phyloP scores from a whole-genome alignment of 2,113 vertebrate species.

The Mesembrinibis cayennensis region DNA sequence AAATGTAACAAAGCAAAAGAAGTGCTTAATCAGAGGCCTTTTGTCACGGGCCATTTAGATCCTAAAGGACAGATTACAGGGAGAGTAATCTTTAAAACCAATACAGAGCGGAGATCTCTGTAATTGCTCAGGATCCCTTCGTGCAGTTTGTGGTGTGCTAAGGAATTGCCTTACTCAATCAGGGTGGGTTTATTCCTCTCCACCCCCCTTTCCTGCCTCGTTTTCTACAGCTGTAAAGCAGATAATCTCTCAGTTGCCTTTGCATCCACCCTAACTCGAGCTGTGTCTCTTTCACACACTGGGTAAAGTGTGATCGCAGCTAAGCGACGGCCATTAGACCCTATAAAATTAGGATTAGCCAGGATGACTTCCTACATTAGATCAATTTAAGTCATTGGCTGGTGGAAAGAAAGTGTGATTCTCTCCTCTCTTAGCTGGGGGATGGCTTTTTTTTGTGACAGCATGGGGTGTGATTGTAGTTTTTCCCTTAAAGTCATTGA shows the following conservation, averaged over 20 bases:
- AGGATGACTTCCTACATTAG: constrained; percentile 35
- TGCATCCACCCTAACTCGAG: background rate
- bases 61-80: constrained; percentile 28
- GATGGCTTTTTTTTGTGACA: background rate
- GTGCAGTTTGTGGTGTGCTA: background rate
- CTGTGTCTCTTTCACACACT: constrained; percentile 16
- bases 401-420: constrained; percentile 3
- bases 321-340: constrained; percentile 46
- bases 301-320: constrained; percentile 53
- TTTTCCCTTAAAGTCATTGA: constrained; percentile 16
- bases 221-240: constrained; percentile 8
- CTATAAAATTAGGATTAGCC: constrained; percentile 58
- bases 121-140: background rate
- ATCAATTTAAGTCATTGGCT: constrained; percentile 55
- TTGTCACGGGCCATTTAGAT: constrained; percentile 43
- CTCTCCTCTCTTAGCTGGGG: constrained; percentile 8
- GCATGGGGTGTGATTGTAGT: background rate
- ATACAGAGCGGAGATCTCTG: background rate
- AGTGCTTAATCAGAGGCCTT: constrained; percentile 19
- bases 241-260: constrained; percentile 23
- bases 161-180: background rate
- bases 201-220: background rate
- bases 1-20: constrained; percentile 27
- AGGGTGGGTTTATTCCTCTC: background rate
- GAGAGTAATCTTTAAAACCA: constrained; percentile 27